Evolutionary conservation across 23 tunicate species (phyloP).

Genomic region (Corella eumyota): DNA sequence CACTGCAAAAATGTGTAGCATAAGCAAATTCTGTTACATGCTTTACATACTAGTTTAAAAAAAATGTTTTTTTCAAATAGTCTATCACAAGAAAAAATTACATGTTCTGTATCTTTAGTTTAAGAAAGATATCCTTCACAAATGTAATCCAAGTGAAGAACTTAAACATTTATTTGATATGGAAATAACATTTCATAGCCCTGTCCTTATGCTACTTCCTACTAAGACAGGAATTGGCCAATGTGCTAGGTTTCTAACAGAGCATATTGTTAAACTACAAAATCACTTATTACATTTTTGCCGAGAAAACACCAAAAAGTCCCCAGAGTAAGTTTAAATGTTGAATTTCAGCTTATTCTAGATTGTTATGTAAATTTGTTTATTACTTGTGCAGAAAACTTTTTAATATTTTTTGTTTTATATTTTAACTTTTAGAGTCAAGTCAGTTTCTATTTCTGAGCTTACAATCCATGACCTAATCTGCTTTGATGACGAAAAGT

Average conservation of each 20-base stretch:
- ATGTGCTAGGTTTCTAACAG: constrained; percentile 17
- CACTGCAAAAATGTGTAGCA: no score
- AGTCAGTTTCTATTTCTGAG: constrained; percentile 6
- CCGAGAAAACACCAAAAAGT: neutral
- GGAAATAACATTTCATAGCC: constrained; percentile 24
- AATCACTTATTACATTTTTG: constrained; percentile 16
- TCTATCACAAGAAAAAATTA: no score
- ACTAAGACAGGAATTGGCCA: constrained; percentile 27
- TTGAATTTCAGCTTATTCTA: neutral
- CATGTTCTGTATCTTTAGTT: no score
- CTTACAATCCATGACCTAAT: constrained; percentile 9
- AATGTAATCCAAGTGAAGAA: no score
- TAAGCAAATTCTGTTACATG: no score
- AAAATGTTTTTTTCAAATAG: no score
- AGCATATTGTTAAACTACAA: constrained; percentile 23
- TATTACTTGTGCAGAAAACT: no score
- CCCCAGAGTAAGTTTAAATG: neutral
- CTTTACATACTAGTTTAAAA: no score
- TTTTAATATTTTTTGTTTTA: no score
- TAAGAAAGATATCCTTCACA: no score
- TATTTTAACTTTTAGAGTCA: no score
- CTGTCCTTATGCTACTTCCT: constrained; percentile 28
- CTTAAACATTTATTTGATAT: neutral
- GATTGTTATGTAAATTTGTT: no score
- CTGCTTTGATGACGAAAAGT: constrained; percentile 16